Evolutionary conservation across 2,113 vertebrate species (phyloP), one percentile per base, ranked within the genome.

Genomic region (Lophura nycthemera): DNA sequence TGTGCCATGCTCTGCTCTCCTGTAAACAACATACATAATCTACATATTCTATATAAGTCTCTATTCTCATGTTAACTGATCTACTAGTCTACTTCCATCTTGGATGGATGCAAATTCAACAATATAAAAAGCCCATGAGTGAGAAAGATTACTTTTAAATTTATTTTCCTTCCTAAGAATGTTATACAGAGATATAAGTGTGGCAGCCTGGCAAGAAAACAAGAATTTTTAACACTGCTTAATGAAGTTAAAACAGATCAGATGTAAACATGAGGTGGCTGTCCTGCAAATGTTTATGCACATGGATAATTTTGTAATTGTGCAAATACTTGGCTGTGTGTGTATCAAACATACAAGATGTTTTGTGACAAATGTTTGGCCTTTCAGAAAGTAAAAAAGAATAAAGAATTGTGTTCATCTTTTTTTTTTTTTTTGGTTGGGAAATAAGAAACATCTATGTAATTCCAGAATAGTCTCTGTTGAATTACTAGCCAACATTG

Each of bases 231-330:
- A 80, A 4, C 42, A 43, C 8, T 76, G 20, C 6, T 85, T 95
- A 91, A 89, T 77, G 21, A 88, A 93, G 92, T 93, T 90, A 71
- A 90, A 83, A 22, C 19, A 13, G 2, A 34, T 59, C 34, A 91
- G 70, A 82, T 38, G 74, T 43, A 89, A 89, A 86, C 65, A 57
- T 64, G 47, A 90, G 56, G 65, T 45, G 13, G 3, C 77, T 86
- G 65, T 92, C 86, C 66, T 72, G 77, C n/a, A 92, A 86, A 92
- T 84, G 63, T 25, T 86, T 92, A 71, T 60, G 52, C 64, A 82
- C 38, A 40, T 66, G 0, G 0, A 70, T 76, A 95, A 86, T 89
- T 92, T n/a, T 0, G 4, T 57, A 92, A 83, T 30, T 47, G 8
- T 66, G 69, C 32, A 61, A 73, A 90, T 83, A 43, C 65, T 29